A percentile compares a stretch with the other conserved stretches of the same genome.
Evolutionary conservation across 2,888 invertebrate genomes (phyloP).

Genomic region (Vesta saturnalis): DNA sequence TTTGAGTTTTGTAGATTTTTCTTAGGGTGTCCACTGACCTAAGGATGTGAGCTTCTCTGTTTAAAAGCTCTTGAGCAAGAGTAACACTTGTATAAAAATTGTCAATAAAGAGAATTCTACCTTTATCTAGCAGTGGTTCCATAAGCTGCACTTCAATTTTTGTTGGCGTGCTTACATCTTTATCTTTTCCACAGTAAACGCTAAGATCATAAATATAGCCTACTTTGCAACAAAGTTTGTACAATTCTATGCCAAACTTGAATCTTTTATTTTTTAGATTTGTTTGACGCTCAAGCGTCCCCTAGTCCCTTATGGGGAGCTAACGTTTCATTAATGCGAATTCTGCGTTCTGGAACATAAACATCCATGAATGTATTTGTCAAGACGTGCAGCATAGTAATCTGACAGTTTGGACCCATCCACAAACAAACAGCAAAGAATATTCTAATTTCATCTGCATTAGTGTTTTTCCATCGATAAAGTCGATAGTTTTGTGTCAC

Average conservation of each 20-base stretch:
- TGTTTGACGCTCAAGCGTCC: not conserved
- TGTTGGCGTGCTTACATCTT: not conserved
- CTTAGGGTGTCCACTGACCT: too few species aligned
- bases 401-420: conserved; percentile 40
- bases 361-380: conserved; percentile 8
- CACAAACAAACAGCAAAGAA: conserved; percentile 36
- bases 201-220: not conserved
- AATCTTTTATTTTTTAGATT: not conserved
- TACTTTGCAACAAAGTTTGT: not conserved
- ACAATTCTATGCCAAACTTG: not conserved
- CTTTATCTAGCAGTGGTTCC: not conserved
- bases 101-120: not conserved
- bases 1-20: not conserved
- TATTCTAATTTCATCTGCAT: too few species aligned
- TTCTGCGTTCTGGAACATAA: not conserved
- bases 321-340: not conserved
- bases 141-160: not conserved
- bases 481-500: conserved; percentile 21
- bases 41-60: too few species aligned
- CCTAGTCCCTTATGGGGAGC: not conserved
- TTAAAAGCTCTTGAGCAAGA: too few species aligned
- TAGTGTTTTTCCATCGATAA: conserved; percentile 24
- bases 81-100: too few species aligned
- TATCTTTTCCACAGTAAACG: not conserved
- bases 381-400: conserved; percentile 35